Percentiles rank a stretch among this genome's conserved stretches.
Evolutionary conservation across 1,140 invertebrate genomes (phyloP).

Genomic region (Oncopodura yosiiana): DNA sequence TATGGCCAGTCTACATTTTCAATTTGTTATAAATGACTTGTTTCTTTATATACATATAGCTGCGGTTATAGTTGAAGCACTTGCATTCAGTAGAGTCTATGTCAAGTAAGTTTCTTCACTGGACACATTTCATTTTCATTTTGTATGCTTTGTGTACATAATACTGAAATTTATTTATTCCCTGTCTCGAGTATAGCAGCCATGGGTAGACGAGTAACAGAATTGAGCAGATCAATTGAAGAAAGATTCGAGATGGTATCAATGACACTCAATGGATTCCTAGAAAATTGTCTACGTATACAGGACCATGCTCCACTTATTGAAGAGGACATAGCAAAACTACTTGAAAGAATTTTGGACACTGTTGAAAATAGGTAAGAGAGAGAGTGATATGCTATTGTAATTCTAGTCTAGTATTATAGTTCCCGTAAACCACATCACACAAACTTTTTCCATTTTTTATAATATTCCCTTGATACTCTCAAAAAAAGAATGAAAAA

Average conservation of each 20-base stretch:
- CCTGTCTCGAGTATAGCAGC: slow-evolving; percentile 1
- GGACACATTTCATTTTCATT: too few species aligned
- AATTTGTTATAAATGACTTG: not conserved
- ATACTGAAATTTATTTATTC: too few species aligned
- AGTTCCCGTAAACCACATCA: not conserved
- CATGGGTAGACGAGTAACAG: slow-evolving; percentile 21
- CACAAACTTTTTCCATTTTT: not conserved
- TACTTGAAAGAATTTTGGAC: slow-evolving; percentile 26
- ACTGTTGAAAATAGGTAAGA: slow-evolving; percentile 28
- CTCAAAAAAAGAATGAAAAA: not conserved
- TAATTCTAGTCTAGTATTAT: not conserved
- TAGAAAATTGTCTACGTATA: slow-evolving; percentile 29
- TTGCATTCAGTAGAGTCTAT: slow-evolving; percentile 30
- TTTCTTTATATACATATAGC: slow-evolving; percentile 3
- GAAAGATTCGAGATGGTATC: slow-evolving; percentile 32
- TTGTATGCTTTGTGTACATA: too few species aligned
- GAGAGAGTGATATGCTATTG: not conserved
- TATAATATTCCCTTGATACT: not conserved
- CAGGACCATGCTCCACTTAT: slow-evolving; percentile 26
- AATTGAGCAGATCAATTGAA: slow-evolving; percentile 23
- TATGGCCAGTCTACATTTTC: too few species aligned
- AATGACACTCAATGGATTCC: slow-evolving; percentile 28
- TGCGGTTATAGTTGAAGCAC: slow-evolving; percentile 28
- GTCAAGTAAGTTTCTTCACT: too few species aligned
- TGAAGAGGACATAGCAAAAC: slow-evolving; percentile 27